These are phyloP conservation scores for Grammomys dolichurus DNA, from an alignment of 2,113 vertebrate species.

Conservation along the genomic window DNA sequence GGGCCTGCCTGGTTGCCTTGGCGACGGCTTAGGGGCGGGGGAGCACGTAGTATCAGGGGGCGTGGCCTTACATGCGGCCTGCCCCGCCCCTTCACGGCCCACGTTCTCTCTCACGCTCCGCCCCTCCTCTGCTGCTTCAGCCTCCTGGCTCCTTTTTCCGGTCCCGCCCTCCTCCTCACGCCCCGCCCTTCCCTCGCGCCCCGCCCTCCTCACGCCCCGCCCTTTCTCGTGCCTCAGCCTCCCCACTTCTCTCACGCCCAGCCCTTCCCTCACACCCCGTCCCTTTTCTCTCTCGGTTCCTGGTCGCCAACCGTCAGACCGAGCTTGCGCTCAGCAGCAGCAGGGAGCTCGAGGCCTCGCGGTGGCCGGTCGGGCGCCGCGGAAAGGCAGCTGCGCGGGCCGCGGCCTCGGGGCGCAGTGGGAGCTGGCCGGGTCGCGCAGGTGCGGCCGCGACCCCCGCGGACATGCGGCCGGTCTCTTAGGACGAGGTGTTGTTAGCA, in stretches of 20 bases:
- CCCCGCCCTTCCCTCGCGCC: no score
- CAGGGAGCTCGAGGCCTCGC: fast-evolving
- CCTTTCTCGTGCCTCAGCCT: no score
- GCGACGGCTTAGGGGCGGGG: neutral
- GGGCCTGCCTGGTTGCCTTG: neutral
- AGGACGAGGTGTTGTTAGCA: conserved; percentile 61
- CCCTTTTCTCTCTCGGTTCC: neutral
- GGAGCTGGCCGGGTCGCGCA: conserved; percentile 15
- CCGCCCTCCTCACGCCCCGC: no score
- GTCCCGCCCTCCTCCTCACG: neutral
- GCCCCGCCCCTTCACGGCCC: neutral
- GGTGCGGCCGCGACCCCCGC: conserved; percentile 59
- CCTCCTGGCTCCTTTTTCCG: neutral
- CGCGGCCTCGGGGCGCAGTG: conserved; percentile 39
- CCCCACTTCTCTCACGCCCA: no score
- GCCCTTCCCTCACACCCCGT: no score
- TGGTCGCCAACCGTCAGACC: neutral
- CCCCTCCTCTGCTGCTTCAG: fast-evolving
- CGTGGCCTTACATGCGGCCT: neutral
- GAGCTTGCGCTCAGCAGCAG: neutral
- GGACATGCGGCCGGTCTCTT: conserved; percentile 22
- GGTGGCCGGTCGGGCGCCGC: neutral
- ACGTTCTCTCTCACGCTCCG: neutral
- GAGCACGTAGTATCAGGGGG: neutral
- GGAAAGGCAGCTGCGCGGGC: neutral